A percentile compares a stretch with the other conserved stretches of the same genome.
Conservation (phyloP, 2,797 vertebrate species). For the Pseudocheirus occidentalis region DNA sequence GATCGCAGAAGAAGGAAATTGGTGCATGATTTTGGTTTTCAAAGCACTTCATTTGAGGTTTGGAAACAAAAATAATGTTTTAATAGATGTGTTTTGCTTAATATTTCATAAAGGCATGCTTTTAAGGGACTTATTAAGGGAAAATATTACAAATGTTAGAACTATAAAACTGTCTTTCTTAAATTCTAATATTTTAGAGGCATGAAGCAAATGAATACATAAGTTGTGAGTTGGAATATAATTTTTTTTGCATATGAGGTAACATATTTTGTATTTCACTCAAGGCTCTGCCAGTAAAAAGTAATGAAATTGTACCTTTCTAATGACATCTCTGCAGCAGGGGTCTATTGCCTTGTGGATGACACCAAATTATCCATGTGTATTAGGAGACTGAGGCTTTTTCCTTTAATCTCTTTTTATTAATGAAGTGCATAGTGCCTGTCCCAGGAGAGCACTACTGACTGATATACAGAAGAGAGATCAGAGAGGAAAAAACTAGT, state of each 20-base stretch:
- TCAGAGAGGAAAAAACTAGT: slow-evolving; percentile 58
- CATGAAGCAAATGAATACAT: slow-evolving; percentile 53
- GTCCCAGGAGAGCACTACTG: slow-evolving; percentile 61
- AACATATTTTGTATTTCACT: slow-evolving; percentile 78
- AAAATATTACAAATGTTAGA: slow-evolving; percentile 47
- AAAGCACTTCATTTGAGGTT: slow-evolving; percentile 38
- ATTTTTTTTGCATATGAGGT: slow-evolving; percentile 71
- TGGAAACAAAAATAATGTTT: slow-evolving; percentile 50
- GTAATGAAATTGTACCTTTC: slow-evolving; percentile 76
- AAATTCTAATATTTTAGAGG: slow-evolving; percentile 61
- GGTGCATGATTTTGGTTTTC: slow-evolving; percentile 18
- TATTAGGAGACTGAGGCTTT: slow-evolving; percentile 65
- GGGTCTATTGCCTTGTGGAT: slow-evolving; percentile 75
- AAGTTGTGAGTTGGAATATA: slow-evolving; percentile 55
- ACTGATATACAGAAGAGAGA: slow-evolving; percentile 42
- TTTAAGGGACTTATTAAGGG: slow-evolving; percentile 46
- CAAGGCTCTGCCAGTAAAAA: slow-evolving; percentile 77
- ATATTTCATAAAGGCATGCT: slow-evolving; percentile 66
- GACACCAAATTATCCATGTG: slow-evolving; percentile 72
- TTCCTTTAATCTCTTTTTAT: slow-evolving; percentile 71
- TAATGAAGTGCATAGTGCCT: slow-evolving; percentile 57
- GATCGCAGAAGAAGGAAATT: not conserved
- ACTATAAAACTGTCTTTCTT: slow-evolving; percentile 62
- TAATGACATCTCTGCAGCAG: slow-evolving; percentile 75
- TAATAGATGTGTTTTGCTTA: slow-evolving; percentile 61